phyloP scores from a whole-genome alignment of 2,888 invertebrate species.

The Andrena minutula region DNA sequence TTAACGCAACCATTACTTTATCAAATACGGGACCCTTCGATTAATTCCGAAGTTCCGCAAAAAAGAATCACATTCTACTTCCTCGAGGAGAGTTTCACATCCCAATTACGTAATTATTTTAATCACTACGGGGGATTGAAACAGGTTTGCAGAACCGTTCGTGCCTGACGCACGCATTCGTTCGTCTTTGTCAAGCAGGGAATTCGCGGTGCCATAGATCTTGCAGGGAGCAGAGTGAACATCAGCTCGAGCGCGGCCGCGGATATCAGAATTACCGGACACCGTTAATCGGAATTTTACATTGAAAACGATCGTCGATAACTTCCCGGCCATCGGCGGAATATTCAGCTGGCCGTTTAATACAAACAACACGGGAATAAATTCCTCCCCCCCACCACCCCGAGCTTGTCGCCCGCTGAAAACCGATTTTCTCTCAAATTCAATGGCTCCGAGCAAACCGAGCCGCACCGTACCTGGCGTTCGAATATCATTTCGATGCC shows the following conservation, averaged over 20 bases:
- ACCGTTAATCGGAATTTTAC: constrained; percentile 26
- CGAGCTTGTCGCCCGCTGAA: neutral
- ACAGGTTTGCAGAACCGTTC: constrained; percentile 51
- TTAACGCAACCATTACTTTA: too few species aligned
- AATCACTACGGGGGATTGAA: constrained; percentile 14
- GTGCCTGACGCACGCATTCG: constrained; percentile 34
- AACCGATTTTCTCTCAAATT: neutral
- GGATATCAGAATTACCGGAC: constrained; percentile 8
- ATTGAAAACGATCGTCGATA: constrained; percentile 22
- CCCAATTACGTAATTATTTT: constrained; percentile 14
- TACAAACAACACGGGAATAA: constrained; percentile 25
- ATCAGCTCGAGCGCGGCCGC: neutral
- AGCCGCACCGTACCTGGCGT: neutral
- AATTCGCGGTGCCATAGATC: constrained; percentile 15
- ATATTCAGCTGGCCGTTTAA: constrained; percentile 14
- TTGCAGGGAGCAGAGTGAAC: constrained; percentile 5
- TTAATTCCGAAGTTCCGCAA: too few species aligned
- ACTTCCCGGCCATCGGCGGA: neutral
- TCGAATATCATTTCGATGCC: constrained; percentile 22
- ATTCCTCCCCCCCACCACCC: neutral
- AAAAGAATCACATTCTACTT: too few species aligned
- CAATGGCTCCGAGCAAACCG: constrained; percentile 14
- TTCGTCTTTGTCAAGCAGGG: constrained; percentile 26
- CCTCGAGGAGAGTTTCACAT: neutral
- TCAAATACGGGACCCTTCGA: too few species aligned